Conservation (phyloP, 2,888 invertebrate genomes). For the Andrena flavipes region DNA sequence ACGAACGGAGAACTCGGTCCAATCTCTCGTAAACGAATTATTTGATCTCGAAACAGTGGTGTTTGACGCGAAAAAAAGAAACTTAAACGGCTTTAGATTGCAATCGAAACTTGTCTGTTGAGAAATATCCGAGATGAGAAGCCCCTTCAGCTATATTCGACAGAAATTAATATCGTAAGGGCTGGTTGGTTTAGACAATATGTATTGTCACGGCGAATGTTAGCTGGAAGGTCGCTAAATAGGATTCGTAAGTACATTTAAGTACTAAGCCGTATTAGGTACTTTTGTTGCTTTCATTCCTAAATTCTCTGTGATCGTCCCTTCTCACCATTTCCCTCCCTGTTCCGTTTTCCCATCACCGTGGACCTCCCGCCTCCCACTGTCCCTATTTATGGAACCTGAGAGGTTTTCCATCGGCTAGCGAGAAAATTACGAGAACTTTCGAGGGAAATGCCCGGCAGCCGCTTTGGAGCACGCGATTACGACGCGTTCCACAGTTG, state of each 20-base stretch:
- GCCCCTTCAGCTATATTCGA: background rate
- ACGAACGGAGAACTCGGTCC: background rate
- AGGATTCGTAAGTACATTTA: background rate
- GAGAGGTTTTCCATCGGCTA: conserved; percentile 4
- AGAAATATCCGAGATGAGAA: background rate
- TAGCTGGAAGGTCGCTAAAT: no score
- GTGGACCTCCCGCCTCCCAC: background rate
- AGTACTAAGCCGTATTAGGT: background rate
- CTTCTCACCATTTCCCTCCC: background rate
- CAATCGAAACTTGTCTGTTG: background rate
- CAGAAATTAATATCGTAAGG: conserved; percentile 4
- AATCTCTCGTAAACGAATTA: background rate
- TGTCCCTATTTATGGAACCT: background rate
- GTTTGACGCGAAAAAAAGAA: background rate
- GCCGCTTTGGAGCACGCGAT: conserved; percentile 11
- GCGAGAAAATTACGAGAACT: conserved; percentile 11
- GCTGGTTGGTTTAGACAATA: background rate
- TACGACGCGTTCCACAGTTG: background rate
- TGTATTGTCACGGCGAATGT: no score
- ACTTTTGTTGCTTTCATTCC: no score
- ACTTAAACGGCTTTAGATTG: background rate
- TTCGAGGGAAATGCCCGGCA: conserved; percentile 13
- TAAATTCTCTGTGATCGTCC: background rate
- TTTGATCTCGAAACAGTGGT: conserved; percentile 4
- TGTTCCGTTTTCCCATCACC: background rate